Base-by-base conservation (phyloP, 2,888 invertebrate genomes). In the Sarcophaga variegata region DNA sequence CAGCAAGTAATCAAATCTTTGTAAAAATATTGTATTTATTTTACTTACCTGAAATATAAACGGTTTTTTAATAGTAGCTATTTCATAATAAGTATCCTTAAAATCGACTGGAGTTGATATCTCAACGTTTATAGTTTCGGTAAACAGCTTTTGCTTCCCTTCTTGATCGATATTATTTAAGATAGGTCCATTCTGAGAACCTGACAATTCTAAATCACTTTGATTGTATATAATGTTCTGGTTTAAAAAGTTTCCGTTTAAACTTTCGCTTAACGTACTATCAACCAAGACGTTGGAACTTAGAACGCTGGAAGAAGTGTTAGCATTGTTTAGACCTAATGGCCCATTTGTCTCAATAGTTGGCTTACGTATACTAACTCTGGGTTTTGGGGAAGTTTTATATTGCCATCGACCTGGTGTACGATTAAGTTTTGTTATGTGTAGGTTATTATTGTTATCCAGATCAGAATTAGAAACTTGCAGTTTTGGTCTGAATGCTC, bases 81-180 rank as follows among this genome's bases (percentile, higher is more conserved):
- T 97, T 94, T 98, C 97, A 91, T 97, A 97, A 91, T 98, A 97
- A 88, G 97, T 95, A 93, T 97, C 97, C 92, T 95, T 96, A 91
- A 97, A 97, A 92, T 97, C 97, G 47, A 96, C 96, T 1, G 97
- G 97, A 2, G 97, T 97, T 1, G 97, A 97, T 90, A 97, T 97
- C 93, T 97, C 97, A 11, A 98, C 97, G 93, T 97, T 97, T 78
- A 98, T 94, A 3, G 97, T 98, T 94, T 97, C 97, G 3, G 97
- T 94, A 37, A 96, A 95, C 49, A 95, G 95, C 71, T 90, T 90
- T 0, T 89, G 88, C 49, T 91, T 90, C 2, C 89, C 95, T 69
- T 88, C 76, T 25, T 86, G 88, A 75, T 90, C 89, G 62, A 89
- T 88, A 90, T 96, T 94, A 88, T 95, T 94, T 17, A 94, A 93